Evolutionary conservation across 2,113 vertebrate genomes (phyloP).

Genomic region (Chaetodon trifascialis): DNA sequence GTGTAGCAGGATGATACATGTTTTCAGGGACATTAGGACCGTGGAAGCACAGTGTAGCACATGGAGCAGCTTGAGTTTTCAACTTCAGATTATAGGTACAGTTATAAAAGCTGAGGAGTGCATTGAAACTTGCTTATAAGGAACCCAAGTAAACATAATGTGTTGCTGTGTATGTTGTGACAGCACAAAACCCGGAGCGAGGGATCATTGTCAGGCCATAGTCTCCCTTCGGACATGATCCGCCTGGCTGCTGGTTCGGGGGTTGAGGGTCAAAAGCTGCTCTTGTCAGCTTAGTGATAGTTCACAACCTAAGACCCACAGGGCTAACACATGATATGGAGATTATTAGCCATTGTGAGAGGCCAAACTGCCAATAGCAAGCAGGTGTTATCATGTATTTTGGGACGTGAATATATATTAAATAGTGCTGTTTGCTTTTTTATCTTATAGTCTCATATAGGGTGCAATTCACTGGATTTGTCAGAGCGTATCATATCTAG

Average conservation of each 20-base stretch:
- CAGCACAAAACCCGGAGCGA: conserved; percentile 43
- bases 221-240: conserved; percentile 57
- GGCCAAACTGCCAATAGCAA: conserved; percentile 37
- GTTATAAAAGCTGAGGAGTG: background rate
- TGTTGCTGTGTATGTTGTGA: conserved; percentile 57
- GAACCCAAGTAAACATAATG: conserved; percentile 35
- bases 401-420: background rate
- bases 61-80: background rate
- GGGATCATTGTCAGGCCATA: conserved; percentile 60
- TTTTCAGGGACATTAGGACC: background rate
- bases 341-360: conserved; percentile 47
- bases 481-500: background rate
- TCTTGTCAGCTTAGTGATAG: conserved; percentile 70
- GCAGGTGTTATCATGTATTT: conserved; percentile 35
- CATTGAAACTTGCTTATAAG: background rate
- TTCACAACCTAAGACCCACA: conserved; percentile 55
- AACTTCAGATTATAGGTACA: background rate
- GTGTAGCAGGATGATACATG: background rate
- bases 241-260: conserved; percentile 52
- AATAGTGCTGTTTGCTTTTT: background rate
- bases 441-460: background rate
- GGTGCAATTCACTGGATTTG: too few species aligned
- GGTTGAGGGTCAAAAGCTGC: conserved; percentile 71
- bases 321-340: conserved; percentile 58
- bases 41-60: background rate